phyloP scores from a whole-genome alignment of 2,113 vertebrate species.

The Ophiodon elongatus region DNA sequence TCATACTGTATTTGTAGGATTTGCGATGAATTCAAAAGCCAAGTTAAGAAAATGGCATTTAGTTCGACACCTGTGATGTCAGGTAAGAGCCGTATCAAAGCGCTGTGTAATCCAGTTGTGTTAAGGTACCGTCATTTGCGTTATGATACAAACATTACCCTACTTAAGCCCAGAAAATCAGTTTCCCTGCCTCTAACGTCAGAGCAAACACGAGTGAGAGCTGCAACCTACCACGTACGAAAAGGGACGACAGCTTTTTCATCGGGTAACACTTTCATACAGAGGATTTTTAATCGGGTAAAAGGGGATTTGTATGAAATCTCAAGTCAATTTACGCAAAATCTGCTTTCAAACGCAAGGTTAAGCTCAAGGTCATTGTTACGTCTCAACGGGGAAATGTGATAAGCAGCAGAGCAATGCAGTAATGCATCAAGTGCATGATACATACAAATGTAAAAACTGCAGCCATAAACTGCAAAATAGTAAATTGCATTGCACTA shows the following conservation, averaged over 20 bases:
- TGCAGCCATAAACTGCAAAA: neutral
- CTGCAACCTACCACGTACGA: neutral
- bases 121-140: neutral
- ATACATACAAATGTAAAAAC: neutral
- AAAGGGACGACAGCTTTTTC: slow-evolving; percentile 2
- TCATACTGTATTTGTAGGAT: slow-evolving; percentile 5
- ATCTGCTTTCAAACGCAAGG: slow-evolving; percentile 53
- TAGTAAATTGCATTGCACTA: neutral
- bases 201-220: slow-evolving; percentile 17
- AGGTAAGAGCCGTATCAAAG: neutral
- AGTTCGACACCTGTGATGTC: slow-evolving; percentile 1
- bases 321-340: slow-evolving; percentile 35
- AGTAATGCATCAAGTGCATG: slow-evolving; percentile 3
- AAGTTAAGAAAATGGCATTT: neutral
- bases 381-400: slow-evolving; percentile 12
- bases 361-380: slow-evolving; percentile 64
- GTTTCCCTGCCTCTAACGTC: slow-evolving; percentile 8
- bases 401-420: slow-evolving; percentile 2
- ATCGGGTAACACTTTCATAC: neutral
- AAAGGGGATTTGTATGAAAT: slow-evolving; percentile 47
- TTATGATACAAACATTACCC: neutral
- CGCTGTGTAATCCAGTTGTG: slow-evolving; percentile 15
- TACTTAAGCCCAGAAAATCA: neutral
- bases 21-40: neutral
- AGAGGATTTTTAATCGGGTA: slow-evolving; percentile 31